These are phyloP conservation scores for Drosophila mayaguana DNA, from an alignment of 2,888 invertebrate species.

Conservation along the genomic window DNA sequence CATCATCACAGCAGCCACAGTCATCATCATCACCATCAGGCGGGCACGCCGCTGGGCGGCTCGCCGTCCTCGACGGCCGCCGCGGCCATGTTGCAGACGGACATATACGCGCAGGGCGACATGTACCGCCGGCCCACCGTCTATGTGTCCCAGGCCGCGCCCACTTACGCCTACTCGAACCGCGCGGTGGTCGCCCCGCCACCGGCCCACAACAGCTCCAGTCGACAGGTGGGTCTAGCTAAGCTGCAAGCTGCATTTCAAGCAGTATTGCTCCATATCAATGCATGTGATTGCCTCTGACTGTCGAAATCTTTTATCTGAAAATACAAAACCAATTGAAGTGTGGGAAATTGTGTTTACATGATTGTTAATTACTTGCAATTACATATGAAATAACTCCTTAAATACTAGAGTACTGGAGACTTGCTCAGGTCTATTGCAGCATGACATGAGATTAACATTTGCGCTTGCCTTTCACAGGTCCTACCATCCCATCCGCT, in stretches of 20 bases:
- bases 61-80: constrained; percentile 82
- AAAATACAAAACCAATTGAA: constrained; percentile 3
- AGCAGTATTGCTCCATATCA: too few relatives aligned
- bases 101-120: constrained; percentile 86
- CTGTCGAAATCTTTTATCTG: background rate
- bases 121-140: constrained; percentile 89
- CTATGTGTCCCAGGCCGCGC: constrained; percentile 87
- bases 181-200: constrained; percentile 85
- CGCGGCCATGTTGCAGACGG: constrained; percentile 83
- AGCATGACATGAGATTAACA: too few relatives aligned
- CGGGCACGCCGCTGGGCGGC: constrained; percentile 85
- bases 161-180: constrained; percentile 83
- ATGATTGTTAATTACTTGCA: background rate
- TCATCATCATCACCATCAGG: constrained; percentile 86
- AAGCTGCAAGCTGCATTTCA: background rate
- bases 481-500: constrained; percentile 90
- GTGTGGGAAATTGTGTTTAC: background rate
- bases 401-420: background rate
- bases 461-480: constrained; percentile 72
- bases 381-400: background rate
- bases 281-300: background rate
- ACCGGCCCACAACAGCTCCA: constrained; percentile 85
- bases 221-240: constrained; percentile 83
- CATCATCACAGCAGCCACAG: constrained; percentile 67
- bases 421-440: too few relatives aligned